Evolutionary conservation across 2,888 invertebrate genomes (phyloP).

Genomic region (Pollenia labialis): DNA sequence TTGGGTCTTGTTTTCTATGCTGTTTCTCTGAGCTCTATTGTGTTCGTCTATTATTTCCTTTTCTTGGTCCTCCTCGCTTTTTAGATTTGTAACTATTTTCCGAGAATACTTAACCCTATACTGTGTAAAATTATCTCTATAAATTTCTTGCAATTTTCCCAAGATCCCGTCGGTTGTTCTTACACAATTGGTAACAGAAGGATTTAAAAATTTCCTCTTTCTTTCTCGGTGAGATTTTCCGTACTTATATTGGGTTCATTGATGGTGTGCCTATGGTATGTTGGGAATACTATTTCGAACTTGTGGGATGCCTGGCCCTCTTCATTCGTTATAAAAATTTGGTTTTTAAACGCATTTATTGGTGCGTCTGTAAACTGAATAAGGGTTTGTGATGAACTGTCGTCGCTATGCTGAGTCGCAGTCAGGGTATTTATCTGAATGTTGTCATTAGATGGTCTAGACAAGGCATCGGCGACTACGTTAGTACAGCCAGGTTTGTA

Average conservation of each 20-base stretch:
- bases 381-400: conserved; percentile 67
- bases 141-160: conserved; percentile 56
- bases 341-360: conserved; percentile 52
- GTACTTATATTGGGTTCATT: conserved; percentile 25
- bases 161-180: conserved; percentile 46
- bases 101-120: not conserved
- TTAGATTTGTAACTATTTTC: not conserved
- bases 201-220: conserved; percentile 51
- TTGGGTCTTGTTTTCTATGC: conserved; percentile 32
- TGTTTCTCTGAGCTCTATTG: conserved; percentile 41
- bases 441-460: not conserved
- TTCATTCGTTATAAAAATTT: too few species aligned
- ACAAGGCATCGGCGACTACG: conserved; percentile 57
- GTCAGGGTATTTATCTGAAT: conserved; percentile 51
- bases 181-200: conserved; percentile 49
- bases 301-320: too few species aligned
- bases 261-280: conserved; percentile 32
- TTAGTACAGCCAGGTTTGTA: conserved; percentile 67
- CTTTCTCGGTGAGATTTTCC: not conserved
- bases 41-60: conserved; percentile 33
- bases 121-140: conserved; percentile 30
- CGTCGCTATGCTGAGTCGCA: conserved; percentile 58
- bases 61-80: conserved; percentile 39
- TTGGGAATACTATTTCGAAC: too few species aligned
- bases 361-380: conserved; percentile 53